These are phyloP conservation scores for Patella caerulea DNA, from an alignment of 2,888 invertebrate genomes.

Conservation along the genomic window DNA sequence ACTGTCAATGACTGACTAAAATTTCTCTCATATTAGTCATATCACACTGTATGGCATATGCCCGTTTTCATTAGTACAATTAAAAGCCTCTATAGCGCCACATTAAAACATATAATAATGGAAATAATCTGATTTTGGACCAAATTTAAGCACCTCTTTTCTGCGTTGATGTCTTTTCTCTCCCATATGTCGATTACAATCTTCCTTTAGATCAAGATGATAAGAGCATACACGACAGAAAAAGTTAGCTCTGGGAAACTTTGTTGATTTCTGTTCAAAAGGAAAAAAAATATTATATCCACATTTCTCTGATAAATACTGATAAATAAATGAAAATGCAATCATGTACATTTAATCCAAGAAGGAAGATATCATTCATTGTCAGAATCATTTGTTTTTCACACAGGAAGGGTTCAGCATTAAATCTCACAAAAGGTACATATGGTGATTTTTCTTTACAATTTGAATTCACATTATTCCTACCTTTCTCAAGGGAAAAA, in stretches of 20 bases:
- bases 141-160: slow-evolving; percentile 51
- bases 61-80: no score
- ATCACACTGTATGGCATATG: no score
- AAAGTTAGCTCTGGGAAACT: slow-evolving; percentile 66
- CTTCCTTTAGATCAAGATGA: slow-evolving; percentile 65
- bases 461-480: background rate
- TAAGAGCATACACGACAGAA: slow-evolving; percentile 72
- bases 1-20: no score
- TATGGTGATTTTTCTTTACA: no score
- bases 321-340: background rate
- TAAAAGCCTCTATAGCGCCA: no score
- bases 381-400: background rate
- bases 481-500: slow-evolving; percentile 61
- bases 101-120: no score
- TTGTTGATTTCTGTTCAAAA: slow-evolving; percentile 57
- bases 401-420: background rate
- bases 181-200: slow-evolving; percentile 64
- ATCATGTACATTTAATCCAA: background rate
- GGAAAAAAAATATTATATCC: no score
- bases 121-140: no score
- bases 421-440: no score
- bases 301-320: no score
- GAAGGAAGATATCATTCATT: background rate
- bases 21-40: no score
- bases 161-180: slow-evolving; percentile 65